Percentiles rank a stretch among this genome's conserved stretches.
Evolutionary conservation across 2,888 invertebrate genomes (phyloP).

Genomic region (Lottia gigantea): DNA sequence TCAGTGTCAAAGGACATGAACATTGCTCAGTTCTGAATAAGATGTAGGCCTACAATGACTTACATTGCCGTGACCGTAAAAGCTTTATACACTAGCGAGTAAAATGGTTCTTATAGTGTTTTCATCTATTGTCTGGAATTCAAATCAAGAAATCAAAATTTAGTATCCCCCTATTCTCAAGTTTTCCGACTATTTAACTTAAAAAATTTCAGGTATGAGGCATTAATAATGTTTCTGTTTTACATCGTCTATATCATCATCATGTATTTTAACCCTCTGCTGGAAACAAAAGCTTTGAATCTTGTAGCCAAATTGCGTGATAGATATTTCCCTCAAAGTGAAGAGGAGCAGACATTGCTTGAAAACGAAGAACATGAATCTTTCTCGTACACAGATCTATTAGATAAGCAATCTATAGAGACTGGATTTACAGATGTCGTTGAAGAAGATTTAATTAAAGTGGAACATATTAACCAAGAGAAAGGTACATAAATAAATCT

Average conservation of each 20-base stretch:
- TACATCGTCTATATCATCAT: slow-evolving; percentile 87
- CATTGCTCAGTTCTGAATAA: too few species aligned
- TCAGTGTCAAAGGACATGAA: too few species aligned
- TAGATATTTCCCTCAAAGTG: slow-evolving; percentile 12
- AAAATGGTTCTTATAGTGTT: too few species aligned
- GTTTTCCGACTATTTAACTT: too few species aligned
- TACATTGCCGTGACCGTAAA: too few species aligned
- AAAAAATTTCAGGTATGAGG: slow-evolving; percentile 78
- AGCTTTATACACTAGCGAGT: too few species aligned
- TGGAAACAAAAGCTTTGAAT: slow-evolving; percentile 32
- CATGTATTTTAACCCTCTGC: slow-evolving; percentile 81
- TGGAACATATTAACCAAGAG: slow-evolving; percentile 4
- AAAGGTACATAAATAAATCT: not conserved
- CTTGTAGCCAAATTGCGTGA: slow-evolving; percentile 11
- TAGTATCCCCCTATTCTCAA: too few species aligned
- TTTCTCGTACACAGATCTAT: slow-evolving; percentile 17
- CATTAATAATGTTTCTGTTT: slow-evolving; percentile 86
- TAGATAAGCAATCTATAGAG: slow-evolving; percentile 10
- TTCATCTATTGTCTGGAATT: too few species aligned
- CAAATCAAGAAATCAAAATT: too few species aligned
- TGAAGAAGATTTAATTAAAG: not conserved
- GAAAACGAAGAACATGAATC: slow-evolving; percentile 7
- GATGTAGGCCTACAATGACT: too few species aligned
- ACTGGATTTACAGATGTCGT: slow-evolving; percentile 7
- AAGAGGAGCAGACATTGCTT: slow-evolving; percentile 33